Base-by-base conservation (phyloP, 2,797 vertebrate genomes). In the Diplodus puntazzo region DNA sequence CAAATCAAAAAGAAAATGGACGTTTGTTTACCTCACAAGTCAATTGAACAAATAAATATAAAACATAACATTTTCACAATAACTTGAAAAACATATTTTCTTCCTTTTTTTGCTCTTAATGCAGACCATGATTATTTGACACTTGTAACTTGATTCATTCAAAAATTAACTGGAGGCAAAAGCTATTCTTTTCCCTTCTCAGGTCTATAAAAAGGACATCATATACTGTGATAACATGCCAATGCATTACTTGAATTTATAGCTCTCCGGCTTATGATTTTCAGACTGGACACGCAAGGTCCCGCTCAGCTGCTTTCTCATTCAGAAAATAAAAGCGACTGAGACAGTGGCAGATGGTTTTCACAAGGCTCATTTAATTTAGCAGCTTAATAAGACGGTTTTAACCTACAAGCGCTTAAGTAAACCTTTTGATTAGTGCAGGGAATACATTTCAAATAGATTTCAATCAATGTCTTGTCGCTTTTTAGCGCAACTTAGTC, bases 341-440 rank as follows among this genome's bases (percentile, higher is more conserved):
- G 71, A 85, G 81, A 69, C 69, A 63, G 53, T 57, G 71, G 80
- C 90, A 93, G 92, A 95, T 93, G 90, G 78, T 93, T 89, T 88
- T 87, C 82, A 85, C 75, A 80, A 88, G 85, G 86, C 84, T 91
- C 79, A 83, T 93, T 92, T 92, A 66, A 91, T 93, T 94, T 86
- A 87, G 69, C 85, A 69, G 80, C 86, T 83, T 86, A 89, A 88
- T 73, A 82, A 88, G 70, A 89, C 4, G 75, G 72, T 87, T 85
- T 88, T 90, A 85, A 78, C 77, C 85, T 79, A 73, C 72, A 82
- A 83, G 73, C 59, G 50, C 62, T 86, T 75, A 81, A 88, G 68
- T 66, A 77, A 86, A 86, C 72, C 70, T 88, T 90, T 85, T 85
- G 84, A 91, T 91, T 71, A 83, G 83, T 77, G 54, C 68, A 63